Evolutionary conservation across 2,888 invertebrate genomes (phyloP), one percentile per base, ranked within the genome.

Genomic region (Achlya flavicornis): DNA sequence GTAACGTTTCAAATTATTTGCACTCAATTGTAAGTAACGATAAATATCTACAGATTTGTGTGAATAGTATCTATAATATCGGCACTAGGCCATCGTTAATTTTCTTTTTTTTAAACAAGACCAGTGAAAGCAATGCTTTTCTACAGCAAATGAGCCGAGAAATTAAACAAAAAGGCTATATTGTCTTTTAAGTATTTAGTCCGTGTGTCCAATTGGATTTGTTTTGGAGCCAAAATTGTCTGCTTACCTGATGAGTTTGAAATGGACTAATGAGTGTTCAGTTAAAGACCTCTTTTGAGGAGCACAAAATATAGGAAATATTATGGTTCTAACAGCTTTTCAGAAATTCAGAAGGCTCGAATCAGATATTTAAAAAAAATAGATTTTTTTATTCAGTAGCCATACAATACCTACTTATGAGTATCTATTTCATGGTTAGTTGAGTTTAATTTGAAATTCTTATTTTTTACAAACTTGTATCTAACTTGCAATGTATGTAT

Each of bases 71-170:
- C 6, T 43, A 16, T 12, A 53, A 53, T 19, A 53, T 53, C 53
- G 16, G 6, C 19, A 53, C 53, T 53, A 53, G 53, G 53, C 53
- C 53, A 53, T 53, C 10, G 53, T 6, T 53, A 53, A 53, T 53
- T 53, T 53, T 53, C 53, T 53, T 53, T 53, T 19, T 53, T 53
- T 53, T 19, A 19, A 53, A 53, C 16, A 19, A 53, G 53, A 19
- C 8, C 53, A 19, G 53, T 53, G 53, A 53, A 53, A 53, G 53
- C 53, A 53, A 19, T 3, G 53, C 19, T 16, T 53, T 53, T 53
- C 53, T 53, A 19, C 53, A 7, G 19, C 19, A 53, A 53, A 53
- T 53, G 53, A 53, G n/a, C 53, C 53, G 53, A 53, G 53, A 53
- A 53, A 53, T 53, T 53, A 53, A 48, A 53, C 53, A 53, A 53